A percentile compares a stretch with the other conserved stretches of the same genome.
Conservation (phyloP, 1,140 invertebrate species). For the Goniozus legneri region DNA sequence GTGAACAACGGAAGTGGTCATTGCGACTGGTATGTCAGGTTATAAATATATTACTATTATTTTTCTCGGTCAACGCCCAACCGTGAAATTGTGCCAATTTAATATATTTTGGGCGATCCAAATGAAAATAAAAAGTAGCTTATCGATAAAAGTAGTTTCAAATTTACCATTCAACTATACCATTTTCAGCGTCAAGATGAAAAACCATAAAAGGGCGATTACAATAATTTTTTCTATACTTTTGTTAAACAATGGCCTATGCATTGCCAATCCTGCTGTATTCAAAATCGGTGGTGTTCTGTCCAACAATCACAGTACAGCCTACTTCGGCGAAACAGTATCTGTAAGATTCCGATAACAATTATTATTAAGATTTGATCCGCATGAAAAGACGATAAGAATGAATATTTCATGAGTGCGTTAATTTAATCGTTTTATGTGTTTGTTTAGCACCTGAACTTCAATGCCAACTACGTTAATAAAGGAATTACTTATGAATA, state of each 20-base stretch:
- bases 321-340: conserved; percentile 75
- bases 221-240: not conserved
- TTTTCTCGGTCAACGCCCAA: too few species aligned
- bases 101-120: too few species aligned
- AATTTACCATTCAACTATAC: too few species aligned
- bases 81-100: too few species aligned
- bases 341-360: too few species aligned
- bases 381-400: too few species aligned
- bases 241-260: not conserved
- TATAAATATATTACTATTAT: too few species aligned
- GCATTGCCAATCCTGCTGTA: conserved; percentile 63
- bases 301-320: conserved; percentile 74
- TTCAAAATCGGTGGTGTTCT: conserved; percentile 89
- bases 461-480: conserved; percentile 75
- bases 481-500: conserved; percentile 80
- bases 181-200: too few species aligned
- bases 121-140: too few species aligned
- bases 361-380: too few species aligned
- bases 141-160: too few species aligned
- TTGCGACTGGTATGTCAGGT: conserved; percentile 8
- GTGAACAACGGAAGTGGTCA: not conserved
- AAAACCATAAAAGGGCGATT: not conserved
- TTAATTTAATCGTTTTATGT: not conserved
- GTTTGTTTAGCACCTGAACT: conserved; percentile 69
- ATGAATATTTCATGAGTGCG: conserved; percentile 3